Conservation (phyloP, 2,888 invertebrate genomes). For the Liopterus haemorrhoidalis region DNA sequence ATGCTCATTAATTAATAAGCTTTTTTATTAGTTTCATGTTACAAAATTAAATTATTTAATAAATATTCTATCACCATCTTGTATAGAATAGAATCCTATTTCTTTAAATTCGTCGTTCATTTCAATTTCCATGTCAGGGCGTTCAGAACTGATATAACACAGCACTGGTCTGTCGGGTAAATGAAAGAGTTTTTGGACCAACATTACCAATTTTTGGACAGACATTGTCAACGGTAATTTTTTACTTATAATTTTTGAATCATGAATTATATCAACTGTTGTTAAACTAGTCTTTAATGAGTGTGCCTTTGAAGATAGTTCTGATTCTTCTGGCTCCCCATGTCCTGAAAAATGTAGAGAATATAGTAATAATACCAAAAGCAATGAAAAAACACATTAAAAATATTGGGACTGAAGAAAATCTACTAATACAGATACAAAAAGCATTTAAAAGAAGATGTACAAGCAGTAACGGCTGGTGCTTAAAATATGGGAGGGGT, state of each 20-base stretch:
- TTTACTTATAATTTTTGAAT: conserved; percentile 53
- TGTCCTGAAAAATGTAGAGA: conserved; percentile 68
- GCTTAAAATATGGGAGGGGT: no score
- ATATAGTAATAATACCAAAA: conserved; percentile 19
- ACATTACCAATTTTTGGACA: conserved; percentile 74
- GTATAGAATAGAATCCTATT: conserved; percentile 75
- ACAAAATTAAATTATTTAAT: conserved; percentile 66
- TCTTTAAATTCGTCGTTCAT: conserved; percentile 79
- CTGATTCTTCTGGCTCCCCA: conserved; percentile 74
- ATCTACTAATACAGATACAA: conserved; percentile 13
- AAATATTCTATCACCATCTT: conserved; percentile 74
- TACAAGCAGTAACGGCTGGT: no score
- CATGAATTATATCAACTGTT: conserved; percentile 52
- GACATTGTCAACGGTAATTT: conserved; percentile 72
- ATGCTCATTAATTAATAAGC: no score
- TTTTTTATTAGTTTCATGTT: no score
- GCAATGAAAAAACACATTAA: no score
- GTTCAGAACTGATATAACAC: conserved; percentile 52
- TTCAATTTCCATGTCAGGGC: conserved; percentile 61
- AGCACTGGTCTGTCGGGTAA: conserved; percentile 46
- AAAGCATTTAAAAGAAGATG: conserved; percentile 12
- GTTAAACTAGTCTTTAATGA: conserved; percentile 67
- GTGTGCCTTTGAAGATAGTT: conserved; percentile 52
- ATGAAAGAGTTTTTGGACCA: conserved; percentile 71
- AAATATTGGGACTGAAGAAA: conserved; percentile 15